Conservation (phyloP, 2,113 vertebrate genomes). For the Benitochromis conjunctus region DNA sequence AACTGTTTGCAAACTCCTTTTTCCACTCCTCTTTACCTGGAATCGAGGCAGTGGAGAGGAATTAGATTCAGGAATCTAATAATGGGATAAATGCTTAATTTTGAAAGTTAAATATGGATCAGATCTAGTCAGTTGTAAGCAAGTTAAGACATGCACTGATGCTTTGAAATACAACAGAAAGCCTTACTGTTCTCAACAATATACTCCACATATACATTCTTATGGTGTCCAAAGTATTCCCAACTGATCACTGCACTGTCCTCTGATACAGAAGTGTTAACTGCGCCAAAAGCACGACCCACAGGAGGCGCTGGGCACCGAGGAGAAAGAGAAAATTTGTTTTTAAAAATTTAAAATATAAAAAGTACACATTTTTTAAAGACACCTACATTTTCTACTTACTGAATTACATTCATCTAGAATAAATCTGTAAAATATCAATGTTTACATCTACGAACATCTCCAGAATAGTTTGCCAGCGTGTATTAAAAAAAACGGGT, state of each 20-base stretch:
- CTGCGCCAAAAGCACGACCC: constrained; percentile 82
- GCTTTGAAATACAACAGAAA: constrained; percentile 30
- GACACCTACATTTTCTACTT: not conserved
- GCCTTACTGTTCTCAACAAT: constrained; percentile 94
- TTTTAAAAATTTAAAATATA: not conserved
- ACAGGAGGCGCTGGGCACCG: constrained; percentile 78
- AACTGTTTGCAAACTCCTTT: constrained; percentile 90
- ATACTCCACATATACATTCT: constrained; percentile 93
- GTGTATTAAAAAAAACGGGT: not conserved
- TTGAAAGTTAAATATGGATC: not conserved
- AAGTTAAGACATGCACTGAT: not conserved
- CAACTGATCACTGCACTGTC: constrained; percentile 88
- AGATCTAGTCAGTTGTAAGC: not conserved
- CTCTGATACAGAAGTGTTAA: constrained; percentile 83
- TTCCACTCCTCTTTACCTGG: constrained; percentile 93
- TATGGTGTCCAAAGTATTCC: constrained; percentile 90
- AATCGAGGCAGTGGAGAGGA: constrained; percentile 69
- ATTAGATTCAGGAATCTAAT: not conserved
- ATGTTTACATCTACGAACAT: not conserved
- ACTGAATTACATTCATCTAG: not conserved
- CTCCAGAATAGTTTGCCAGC: not conserved
- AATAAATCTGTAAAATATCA: not conserved
- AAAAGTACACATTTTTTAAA: not conserved
- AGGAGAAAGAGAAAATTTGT: constrained; percentile 65
- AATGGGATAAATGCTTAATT: not conserved